Conservation (phyloP, 2,888 invertebrate genomes). For the Chymomyza procnemis region DNA sequence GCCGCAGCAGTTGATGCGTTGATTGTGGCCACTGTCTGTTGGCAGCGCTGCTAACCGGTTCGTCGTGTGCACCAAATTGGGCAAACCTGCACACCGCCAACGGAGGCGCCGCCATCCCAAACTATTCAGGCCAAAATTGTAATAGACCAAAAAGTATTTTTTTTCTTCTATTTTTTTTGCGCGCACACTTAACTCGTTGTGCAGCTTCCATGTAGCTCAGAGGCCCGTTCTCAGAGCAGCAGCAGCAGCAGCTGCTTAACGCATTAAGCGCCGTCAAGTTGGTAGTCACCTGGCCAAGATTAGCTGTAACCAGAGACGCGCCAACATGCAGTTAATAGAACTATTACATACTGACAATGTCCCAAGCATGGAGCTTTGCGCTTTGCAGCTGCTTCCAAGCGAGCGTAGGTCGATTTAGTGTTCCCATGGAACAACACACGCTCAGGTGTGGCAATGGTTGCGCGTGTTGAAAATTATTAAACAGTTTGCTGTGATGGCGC, state of each 20-base stretch:
- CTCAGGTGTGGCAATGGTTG: constrained; percentile 50
- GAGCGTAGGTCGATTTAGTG: constrained; percentile 44
- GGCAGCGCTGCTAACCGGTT: constrained; percentile 46
- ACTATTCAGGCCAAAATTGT: constrained; percentile 48
- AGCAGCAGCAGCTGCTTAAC: neutral
- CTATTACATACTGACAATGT: constrained; percentile 52
- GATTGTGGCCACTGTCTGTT: neutral
- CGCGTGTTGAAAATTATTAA: constrained; percentile 57
- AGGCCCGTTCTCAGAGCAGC: constrained; percentile 53
- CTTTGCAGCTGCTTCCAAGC: constrained; percentile 26
- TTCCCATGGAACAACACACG: constrained; percentile 45
- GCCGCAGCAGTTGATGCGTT: neutral
- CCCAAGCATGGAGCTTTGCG: constrained; percentile 22
- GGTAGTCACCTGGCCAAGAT: constrained; percentile 59
- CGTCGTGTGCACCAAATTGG: constrained; percentile 60
- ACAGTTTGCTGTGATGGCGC: constrained; percentile 25
- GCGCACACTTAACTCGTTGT: neutral
- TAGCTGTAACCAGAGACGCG: constrained; percentile 67
- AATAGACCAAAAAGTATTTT: neutral
- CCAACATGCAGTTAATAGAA: constrained; percentile 66
- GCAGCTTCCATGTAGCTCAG: neutral
- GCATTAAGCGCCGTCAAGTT: constrained; percentile 50
- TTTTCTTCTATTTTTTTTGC: too few species aligned
- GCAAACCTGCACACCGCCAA: constrained; percentile 46
- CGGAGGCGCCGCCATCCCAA: constrained; percentile 8